Percentiles rank a stretch among this genome's conserved stretches.
phyloP scores from a whole-genome alignment of 2,888 invertebrate species.

The Cyrtodaria siliqua region DNA sequence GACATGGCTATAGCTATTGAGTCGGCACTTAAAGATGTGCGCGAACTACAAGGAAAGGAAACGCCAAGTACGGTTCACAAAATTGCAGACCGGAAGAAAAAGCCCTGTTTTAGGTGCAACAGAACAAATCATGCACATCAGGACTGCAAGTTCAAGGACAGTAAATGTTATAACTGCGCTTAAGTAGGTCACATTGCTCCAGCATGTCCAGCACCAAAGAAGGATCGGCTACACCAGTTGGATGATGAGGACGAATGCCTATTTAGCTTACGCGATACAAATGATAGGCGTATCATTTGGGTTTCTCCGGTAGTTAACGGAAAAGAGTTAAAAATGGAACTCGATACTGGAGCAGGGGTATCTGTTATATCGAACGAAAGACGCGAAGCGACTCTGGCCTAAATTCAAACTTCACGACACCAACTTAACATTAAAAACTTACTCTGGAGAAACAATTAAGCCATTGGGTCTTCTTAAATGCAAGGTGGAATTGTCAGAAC shows the following conservation, averaged over 20 bases:
- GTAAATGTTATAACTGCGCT: background rate
- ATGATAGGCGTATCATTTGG: background rate
- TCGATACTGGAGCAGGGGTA: slow-evolving; percentile 62
- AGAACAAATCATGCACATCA: background rate
- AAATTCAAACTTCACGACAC: slow-evolving; percentile 16
- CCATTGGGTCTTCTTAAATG: slow-evolving; percentile 26
- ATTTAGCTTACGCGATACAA: background rate
- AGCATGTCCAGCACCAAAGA: background rate
- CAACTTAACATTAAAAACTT: slow-evolving; percentile 39
- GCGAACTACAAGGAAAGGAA: slow-evolving; percentile 12
- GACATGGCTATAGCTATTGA: slow-evolving; percentile 48
- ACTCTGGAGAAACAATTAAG: slow-evolving; percentile 36
- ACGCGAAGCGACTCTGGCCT: slow-evolving; percentile 18
- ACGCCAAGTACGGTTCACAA: slow-evolving; percentile 6
- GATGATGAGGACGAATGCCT: background rate
- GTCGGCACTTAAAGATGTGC: slow-evolving; percentile 44
- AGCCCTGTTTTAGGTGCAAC: background rate
- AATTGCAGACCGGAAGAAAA: background rate
- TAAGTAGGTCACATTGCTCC: background rate
- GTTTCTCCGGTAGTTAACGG: slow-evolving; percentile 43
- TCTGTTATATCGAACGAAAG: slow-evolving; percentile 43
- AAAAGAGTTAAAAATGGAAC: slow-evolving; percentile 41
- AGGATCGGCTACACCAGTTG: background rate
- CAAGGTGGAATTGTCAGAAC: slow-evolving; percentile 27
- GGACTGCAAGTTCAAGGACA: background rate